phyloP scores from a whole-genome alignment of 2,113 vertebrate genomes.

The Prietella phreatophila region DNA sequence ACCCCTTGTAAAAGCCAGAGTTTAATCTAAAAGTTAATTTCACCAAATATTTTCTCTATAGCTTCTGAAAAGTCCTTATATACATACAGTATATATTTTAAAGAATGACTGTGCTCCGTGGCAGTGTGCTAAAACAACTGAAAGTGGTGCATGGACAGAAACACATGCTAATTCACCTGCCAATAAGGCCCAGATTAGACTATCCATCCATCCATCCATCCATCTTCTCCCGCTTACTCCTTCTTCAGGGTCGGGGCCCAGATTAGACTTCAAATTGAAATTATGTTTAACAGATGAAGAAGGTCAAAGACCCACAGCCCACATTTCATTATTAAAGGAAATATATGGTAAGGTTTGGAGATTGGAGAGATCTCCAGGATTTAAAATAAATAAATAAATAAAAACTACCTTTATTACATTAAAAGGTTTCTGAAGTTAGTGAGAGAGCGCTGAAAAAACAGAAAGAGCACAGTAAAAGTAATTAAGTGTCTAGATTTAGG shows the following conservation, averaged over 20 bases:
- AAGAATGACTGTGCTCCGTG: background rate
- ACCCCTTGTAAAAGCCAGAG: background rate
- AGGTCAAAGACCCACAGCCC: background rate
- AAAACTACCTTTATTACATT: background rate
- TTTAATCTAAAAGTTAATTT: background rate
- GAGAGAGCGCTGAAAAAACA: background rate
- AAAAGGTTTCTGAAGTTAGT: slow-evolving; percentile 22
- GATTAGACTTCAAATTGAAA: slow-evolving; percentile 10
- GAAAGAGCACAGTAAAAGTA: background rate
- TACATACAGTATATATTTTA: background rate
- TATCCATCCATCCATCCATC: background rate
- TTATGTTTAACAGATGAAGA: background rate
- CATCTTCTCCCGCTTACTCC: too few species aligned
- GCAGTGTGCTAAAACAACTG: background rate
- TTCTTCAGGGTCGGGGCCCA: too few species aligned
- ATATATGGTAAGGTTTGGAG: background rate
- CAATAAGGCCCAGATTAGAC: background rate
- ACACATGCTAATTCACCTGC: background rate
- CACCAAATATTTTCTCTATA: background rate
- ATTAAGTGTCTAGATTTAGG: slow-evolving; percentile 63
- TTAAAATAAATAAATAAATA: background rate
- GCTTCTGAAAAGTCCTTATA: background rate
- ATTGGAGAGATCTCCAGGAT: background rate
- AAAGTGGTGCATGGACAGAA: background rate
- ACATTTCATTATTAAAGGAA: background rate